Percentiles rank a stretch among this genome's conserved stretches.
phyloP scores from a whole-genome alignment of 2,888 invertebrate species.

The Ceraclea dissimilis region DNA sequence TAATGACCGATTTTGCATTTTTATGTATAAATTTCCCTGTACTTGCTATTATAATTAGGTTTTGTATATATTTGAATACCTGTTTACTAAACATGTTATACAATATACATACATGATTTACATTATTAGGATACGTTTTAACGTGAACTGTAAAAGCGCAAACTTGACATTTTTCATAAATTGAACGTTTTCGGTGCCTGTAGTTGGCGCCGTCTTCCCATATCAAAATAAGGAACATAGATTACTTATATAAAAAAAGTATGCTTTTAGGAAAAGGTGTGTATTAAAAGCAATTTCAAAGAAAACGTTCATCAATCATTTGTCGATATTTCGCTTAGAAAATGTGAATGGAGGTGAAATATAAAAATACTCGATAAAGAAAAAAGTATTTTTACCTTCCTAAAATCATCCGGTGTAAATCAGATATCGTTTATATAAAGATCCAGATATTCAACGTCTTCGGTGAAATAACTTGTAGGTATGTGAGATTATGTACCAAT shows the following conservation, averaged over 20 bases:
- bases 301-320: background rate
- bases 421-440: background rate
- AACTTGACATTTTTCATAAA: background rate
- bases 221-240: too few relatives aligned
- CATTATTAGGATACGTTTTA: too few relatives aligned
- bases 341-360: background rate
- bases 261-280: background rate
- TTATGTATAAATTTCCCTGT: too few relatives aligned
- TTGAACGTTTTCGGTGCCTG: background rate
- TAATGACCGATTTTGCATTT: too few relatives aligned
- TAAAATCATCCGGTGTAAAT: background rate
- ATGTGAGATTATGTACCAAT: too few relatives aligned
- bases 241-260: too few relatives aligned
- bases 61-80: too few relatives aligned
- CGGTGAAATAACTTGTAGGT: too few relatives aligned
- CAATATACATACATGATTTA: too few relatives aligned
- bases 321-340: background rate
- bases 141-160: background rate
- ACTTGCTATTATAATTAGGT: too few relatives aligned
- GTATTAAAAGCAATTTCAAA: background rate
- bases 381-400: background rate
- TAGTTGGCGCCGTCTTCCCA: background rate
- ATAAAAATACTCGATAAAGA: background rate
- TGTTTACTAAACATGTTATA: too few relatives aligned
- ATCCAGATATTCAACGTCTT: too few relatives aligned